phyloP scores from a whole-genome alignment of 2,888 invertebrate genomes.

The Drosophila tanythrix region DNA sequence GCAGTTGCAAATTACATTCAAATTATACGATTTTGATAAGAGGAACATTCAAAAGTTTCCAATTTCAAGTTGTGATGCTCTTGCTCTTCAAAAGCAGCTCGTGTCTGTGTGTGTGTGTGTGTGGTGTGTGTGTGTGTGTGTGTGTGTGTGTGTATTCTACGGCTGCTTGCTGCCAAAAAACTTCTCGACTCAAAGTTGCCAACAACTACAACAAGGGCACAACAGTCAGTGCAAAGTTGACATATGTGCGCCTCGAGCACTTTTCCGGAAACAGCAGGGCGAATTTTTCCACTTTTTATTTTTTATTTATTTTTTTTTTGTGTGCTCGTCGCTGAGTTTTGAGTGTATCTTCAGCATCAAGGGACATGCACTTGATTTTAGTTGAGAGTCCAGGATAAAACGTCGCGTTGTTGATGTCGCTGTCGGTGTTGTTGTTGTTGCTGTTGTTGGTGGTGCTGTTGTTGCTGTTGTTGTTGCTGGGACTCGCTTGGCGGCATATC shows the following conservation, averaged over 20 bases:
- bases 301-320: slow-evolving; percentile 22
- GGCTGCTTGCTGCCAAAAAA: slow-evolving; percentile 47
- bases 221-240: slow-evolving; percentile 77
- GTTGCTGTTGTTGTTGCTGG: slow-evolving; percentile 18
- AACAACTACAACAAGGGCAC: slow-evolving; percentile 20
- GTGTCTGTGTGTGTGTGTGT: neutral
- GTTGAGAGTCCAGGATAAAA: slow-evolving; percentile 58
- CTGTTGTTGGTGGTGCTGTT: slow-evolving; percentile 32
- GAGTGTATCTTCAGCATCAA: slow-evolving; percentile 72
- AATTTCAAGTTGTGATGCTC: slow-evolving; percentile 80
- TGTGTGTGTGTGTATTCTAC: neutral
- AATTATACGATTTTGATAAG: slow-evolving; percentile 84
- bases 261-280: slow-evolving; percentile 83
- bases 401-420: slow-evolving; percentile 3
- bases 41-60: slow-evolving; percentile 84
- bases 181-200: slow-evolving; percentile 66
- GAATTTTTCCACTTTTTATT: slow-evolving; percentile 66
- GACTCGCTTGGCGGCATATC: slow-evolving; percentile 31
- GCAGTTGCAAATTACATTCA: slow-evolving; percentile 84
- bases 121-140: neutral
- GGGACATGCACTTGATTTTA: slow-evolving; percentile 76
- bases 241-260: slow-evolving; percentile 85
- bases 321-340: slow-evolving; percentile 48
- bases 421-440: slow-evolving; percentile 26
- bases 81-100: slow-evolving; percentile 61